Evolutionary conservation across 2,888 invertebrate genomes (phyloP).

Genomic region (Callosobruchus maculatus): DNA sequence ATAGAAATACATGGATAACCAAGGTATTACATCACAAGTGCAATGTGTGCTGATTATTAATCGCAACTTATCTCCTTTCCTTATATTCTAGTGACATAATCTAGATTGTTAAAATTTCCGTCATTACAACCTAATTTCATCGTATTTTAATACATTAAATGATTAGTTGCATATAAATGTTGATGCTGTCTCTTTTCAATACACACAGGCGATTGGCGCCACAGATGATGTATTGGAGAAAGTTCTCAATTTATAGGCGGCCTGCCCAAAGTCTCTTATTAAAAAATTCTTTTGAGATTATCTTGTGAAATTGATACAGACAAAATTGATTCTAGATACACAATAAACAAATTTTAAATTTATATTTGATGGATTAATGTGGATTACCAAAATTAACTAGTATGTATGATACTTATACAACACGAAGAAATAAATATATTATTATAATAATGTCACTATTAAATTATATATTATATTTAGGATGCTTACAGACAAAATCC

Average conservation of each 20-base stretch:
- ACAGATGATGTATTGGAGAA: neutral
- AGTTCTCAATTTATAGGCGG: neutral
- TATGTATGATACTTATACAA: no score
- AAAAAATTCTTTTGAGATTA: neutral
- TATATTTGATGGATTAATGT: no score
- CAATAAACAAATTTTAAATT: no score
- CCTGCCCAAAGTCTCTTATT: neutral
- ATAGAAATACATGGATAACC: no score
- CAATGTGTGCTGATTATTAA: neutral
- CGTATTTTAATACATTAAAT: neutral
- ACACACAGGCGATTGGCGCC: neutral
- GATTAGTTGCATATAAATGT: neutral
- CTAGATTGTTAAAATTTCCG: neutral
- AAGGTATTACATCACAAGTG: neutral
- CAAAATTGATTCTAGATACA: neutral
- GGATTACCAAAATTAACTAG: no score
- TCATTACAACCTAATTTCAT: neutral
- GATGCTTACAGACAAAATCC: no score
- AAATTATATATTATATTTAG: no score
- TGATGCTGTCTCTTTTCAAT: neutral
- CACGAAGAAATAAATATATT: no score
- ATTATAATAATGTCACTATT: no score
- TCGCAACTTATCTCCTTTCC: neutral
- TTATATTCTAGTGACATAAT: neutral
- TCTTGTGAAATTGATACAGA: neutral